phyloP scores from a whole-genome alignment of 2,113 vertebrate species.

The Chascanopsetta lugubris region DNA sequence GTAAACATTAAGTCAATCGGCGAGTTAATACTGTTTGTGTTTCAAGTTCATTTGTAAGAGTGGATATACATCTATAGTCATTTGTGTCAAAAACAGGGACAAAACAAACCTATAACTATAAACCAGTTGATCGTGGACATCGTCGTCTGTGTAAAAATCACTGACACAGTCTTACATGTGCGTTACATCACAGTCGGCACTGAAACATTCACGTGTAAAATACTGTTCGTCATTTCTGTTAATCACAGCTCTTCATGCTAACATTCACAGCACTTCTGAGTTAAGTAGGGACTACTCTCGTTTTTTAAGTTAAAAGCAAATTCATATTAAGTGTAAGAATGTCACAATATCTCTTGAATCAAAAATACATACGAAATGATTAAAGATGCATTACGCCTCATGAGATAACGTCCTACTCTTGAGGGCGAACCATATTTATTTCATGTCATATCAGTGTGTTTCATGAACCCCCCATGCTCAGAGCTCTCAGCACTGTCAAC shows the following conservation, averaged over 20 bases:
- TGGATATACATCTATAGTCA: conserved; percentile 20
- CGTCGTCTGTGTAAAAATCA: neutral
- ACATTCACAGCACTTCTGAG: conserved; percentile 2
- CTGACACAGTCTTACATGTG: neutral
- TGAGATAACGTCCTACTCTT: conserved; percentile 1
- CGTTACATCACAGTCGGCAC: conserved; percentile 15
- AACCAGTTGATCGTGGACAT: conserved; percentile 5
- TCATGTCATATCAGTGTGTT: conserved; percentile 1
- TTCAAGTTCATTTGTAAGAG: conserved; percentile 35
- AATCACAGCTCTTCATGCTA: conserved; percentile 8
- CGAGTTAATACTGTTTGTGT: conserved; percentile 37
- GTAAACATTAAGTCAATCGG: conserved; percentile 23
- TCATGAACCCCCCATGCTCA: conserved; percentile 18
- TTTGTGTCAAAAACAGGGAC: conserved; percentile 6
- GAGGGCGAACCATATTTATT: conserved; percentile 2
- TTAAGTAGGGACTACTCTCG: conserved; percentile 22
- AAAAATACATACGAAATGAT: neutral
- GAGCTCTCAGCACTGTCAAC: conserved; percentile 20
- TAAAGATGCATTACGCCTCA: conserved; percentile 2
- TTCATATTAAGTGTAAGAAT: conserved; percentile 20
- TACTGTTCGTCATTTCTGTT: neutral
- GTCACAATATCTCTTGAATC: conserved; percentile 19
- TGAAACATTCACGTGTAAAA: conserved; percentile 18
- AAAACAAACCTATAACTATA: conserved; percentile 16
- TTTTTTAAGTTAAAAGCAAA: conserved; percentile 23